Conservation (phyloP, 2,888 invertebrate genomes). For the Augochlorella aurata region DNA sequence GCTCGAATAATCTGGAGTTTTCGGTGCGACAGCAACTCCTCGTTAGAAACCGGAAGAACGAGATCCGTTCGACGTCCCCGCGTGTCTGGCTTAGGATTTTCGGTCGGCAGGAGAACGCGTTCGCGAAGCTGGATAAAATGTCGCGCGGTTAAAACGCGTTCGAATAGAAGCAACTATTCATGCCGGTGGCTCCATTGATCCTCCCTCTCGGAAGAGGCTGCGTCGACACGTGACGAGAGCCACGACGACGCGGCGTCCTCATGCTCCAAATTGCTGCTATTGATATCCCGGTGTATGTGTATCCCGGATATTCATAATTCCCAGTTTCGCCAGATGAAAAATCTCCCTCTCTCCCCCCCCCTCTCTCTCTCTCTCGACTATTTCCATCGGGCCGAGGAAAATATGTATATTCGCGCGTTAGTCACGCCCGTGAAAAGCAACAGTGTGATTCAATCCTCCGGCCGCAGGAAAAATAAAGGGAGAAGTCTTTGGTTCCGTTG, state of each 20-base stretch:
- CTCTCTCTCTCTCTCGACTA: not conserved
- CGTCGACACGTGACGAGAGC: slow-evolving; percentile 6
- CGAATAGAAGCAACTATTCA: slow-evolving; percentile 5
- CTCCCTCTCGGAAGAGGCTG: slow-evolving; percentile 8
- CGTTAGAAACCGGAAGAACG: not conserved
- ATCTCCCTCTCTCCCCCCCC: not conserved
- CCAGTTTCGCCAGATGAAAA: not conserved
- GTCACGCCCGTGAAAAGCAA: no score
- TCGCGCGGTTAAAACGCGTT: not conserved
- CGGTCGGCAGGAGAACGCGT: not conserved
- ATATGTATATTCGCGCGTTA: no score
- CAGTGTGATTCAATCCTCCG: not conserved
- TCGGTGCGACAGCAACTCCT: no score
- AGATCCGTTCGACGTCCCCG: not conserved
- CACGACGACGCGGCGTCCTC: not conserved
- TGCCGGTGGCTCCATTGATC: not conserved
- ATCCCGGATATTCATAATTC: slow-evolving; percentile 2
- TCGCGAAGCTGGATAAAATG: not conserved
- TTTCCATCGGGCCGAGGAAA: not conserved
- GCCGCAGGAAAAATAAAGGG: not conserved
- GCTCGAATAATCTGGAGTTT: no score
- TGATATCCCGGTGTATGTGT: slow-evolving; percentile 5
- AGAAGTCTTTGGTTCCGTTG: not conserved
- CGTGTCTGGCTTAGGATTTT: not conserved
- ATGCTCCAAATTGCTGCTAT: slow-evolving; percentile 6